phyloP scores from a whole-genome alignment of 2,888 invertebrate genomes.

The Cerastoderma edule region DNA sequence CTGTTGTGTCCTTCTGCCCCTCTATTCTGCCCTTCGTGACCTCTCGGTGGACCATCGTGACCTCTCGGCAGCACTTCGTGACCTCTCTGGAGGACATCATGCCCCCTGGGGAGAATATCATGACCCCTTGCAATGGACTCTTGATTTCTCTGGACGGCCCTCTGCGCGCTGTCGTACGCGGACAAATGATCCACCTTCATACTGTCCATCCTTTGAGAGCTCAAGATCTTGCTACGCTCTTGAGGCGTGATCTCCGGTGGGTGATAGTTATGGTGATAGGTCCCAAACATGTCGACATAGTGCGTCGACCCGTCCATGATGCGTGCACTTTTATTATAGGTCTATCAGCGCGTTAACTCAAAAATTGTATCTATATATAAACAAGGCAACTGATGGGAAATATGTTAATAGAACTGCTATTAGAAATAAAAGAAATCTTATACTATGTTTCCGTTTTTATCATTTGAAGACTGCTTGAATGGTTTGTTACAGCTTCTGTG shows the following conservation, averaged over 20 bases:
- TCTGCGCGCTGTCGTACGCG: not conserved
- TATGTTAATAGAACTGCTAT: not conserved
- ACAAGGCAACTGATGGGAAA: not conserved
- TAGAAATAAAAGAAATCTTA: not conserved
- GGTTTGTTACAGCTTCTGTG: too few species aligned
- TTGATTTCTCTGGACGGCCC: not conserved
- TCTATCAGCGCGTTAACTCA: not conserved
- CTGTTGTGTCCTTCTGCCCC: too few species aligned
- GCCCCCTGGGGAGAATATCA: too few species aligned
- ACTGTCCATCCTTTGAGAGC: not conserved
- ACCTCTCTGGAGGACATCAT: too few species aligned
- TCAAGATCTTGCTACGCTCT: not conserved
- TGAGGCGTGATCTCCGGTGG: not conserved
- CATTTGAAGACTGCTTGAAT: too few species aligned
- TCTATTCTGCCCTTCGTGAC: too few species aligned
- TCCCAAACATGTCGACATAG: constrained; percentile 18
- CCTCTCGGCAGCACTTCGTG: too few species aligned
- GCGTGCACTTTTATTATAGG: not conserved
- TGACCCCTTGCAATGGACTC: too few species aligned
- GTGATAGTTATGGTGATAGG: not conserved
- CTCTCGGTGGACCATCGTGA: too few species aligned
- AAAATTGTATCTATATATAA: not conserved
- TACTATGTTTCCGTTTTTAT: not conserved
- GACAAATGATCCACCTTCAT: not conserved
- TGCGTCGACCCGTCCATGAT: constrained; percentile 12